These are phyloP conservation scores for Microctenopoma lineatum DNA, from an alignment of 2,797 vertebrate genomes.

Conservation along the genomic window DNA sequence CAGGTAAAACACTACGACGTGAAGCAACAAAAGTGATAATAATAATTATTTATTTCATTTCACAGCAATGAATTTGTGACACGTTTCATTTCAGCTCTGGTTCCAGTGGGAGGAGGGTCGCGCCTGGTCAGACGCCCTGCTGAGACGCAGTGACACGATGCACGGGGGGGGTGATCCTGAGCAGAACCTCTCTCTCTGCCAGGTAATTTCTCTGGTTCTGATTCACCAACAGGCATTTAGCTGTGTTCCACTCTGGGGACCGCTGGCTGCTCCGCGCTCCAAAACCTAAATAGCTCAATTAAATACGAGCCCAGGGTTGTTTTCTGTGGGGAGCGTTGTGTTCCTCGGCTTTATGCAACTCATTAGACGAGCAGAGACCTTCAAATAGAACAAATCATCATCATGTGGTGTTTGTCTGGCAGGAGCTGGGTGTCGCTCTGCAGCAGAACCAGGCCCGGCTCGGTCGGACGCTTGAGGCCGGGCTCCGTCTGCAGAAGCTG, in stretches of 20 bases:
- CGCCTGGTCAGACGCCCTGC: slow-evolving; percentile 79
- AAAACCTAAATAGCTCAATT: too few relatives aligned
- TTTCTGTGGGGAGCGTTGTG: too few relatives aligned
- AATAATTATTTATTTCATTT: too few relatives aligned
- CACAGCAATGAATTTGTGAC: too few relatives aligned
- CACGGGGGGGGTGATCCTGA: slow-evolving; percentile 83
- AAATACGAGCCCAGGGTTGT: too few relatives aligned
- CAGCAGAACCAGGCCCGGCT: slow-evolving; percentile 79
- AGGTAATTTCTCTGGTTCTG: slow-evolving; percentile 78
- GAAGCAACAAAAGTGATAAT: too few relatives aligned
- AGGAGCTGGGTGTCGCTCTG: slow-evolving; percentile 82
- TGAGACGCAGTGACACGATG: slow-evolving; percentile 80
- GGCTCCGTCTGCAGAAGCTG: slow-evolving; percentile 74
- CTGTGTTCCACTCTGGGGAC: background rate
- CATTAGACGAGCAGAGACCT: too few relatives aligned
- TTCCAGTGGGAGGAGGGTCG: slow-evolving; percentile 85
- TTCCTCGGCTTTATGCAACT: too few relatives aligned
- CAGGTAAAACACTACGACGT: slow-evolving; percentile 80
- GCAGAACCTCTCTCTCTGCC: slow-evolving; percentile 80
- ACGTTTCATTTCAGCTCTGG: slow-evolving; percentile 82
- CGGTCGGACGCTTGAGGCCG: slow-evolving; percentile 81
- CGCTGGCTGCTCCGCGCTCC: too few relatives aligned
- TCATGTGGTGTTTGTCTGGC: slow-evolving; percentile 26
- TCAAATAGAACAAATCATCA: too few relatives aligned
- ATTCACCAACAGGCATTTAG: slow-evolving; percentile 24